A percentile compares a stretch with the other conserved stretches of the same genome.
Evolutionary conservation across 2,888 invertebrate species (phyloP).

Genomic region (Himalopsyche anomala): DNA sequence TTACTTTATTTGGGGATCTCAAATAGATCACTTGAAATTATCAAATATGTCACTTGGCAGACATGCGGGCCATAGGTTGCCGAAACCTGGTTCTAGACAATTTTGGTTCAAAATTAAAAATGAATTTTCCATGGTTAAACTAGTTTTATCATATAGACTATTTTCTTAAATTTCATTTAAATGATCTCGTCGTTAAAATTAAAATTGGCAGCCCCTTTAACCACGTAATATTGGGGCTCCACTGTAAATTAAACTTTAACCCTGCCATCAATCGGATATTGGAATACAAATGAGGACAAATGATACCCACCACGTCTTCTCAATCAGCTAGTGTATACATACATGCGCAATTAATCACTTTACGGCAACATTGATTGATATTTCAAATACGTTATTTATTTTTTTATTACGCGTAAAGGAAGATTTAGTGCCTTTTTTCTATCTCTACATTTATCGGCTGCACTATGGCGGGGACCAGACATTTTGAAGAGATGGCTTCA

Average conservation of each 20-base stretch:
- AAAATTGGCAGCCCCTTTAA: too few species aligned
- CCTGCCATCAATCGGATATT: background rate
- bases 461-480: background rate
- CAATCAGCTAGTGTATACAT: background rate
- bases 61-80: too few species aligned
- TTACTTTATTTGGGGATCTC: too few species aligned
- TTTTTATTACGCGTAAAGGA: conserved; percentile 26
- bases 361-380: conserved; percentile 9
- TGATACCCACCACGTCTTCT: conserved; percentile 30
- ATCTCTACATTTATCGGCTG: conserved; percentile 26
- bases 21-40: too few species aligned
- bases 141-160: too few species aligned
- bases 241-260: conserved; percentile 12
- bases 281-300: conserved; percentile 30
- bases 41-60: too few species aligned
- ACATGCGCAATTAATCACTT: conserved; percentile 2
- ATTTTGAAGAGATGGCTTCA: background rate
- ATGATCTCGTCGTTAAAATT: too few species aligned
- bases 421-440: conserved; percentile 30
- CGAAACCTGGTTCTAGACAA: too few species aligned
- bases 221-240: too few species aligned
- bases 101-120: too few species aligned
- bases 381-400: conserved; percentile 27
- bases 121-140: too few species aligned
- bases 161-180: too few species aligned